A percentile compares a stretch with the other conserved stretches of the same genome.
Conservation (phyloP, 1,140 invertebrate species). For the Fopius arisanus region DNA sequence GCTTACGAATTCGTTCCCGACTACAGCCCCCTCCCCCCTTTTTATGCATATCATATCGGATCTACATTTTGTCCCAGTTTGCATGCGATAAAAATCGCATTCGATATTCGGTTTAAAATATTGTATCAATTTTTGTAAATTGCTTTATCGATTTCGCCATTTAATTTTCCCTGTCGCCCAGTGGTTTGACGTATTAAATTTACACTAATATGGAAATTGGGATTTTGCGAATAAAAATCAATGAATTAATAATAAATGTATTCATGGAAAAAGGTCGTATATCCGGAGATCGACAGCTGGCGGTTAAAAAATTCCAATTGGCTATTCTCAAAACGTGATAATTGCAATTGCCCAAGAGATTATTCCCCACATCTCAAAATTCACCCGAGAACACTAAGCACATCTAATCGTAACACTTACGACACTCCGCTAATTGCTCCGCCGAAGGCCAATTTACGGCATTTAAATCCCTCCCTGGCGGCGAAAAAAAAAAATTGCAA, state of each 20-base stretch:
- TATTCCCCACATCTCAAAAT: background rate
- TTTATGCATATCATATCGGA: conserved; percentile 3
- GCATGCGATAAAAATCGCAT: background rate
- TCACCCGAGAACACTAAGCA: conserved; percentile 18
- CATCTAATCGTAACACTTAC: conserved; percentile 40
- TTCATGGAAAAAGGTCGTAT: too few species aligned
- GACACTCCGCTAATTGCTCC: conserved; percentile 33
- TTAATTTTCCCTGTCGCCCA: too few species aligned
- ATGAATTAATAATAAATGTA: too few species aligned
- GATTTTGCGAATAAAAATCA: too few species aligned
- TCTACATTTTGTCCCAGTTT: background rate
- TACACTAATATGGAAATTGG: too few species aligned
- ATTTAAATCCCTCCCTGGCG: background rate
- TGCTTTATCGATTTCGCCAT: too few species aligned
- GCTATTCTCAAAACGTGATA: background rate
- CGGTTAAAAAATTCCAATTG: too few species aligned
- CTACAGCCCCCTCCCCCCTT: background rate
- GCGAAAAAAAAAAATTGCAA: background rate
- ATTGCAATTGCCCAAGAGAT: background rate
- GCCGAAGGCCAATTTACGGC: conserved; percentile 29
- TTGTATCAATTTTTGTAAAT: too few species aligned
- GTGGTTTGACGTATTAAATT: too few species aligned
- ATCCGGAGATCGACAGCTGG: too few species aligned
- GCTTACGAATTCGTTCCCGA: conserved; percentile 17
- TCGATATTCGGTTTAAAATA: background rate